A percentile compares a stretch with the other conserved stretches of the same genome.
phyloP scores from a whole-genome alignment of 2,113 vertebrate species.

The Drymodes brunneopygia region DNA sequence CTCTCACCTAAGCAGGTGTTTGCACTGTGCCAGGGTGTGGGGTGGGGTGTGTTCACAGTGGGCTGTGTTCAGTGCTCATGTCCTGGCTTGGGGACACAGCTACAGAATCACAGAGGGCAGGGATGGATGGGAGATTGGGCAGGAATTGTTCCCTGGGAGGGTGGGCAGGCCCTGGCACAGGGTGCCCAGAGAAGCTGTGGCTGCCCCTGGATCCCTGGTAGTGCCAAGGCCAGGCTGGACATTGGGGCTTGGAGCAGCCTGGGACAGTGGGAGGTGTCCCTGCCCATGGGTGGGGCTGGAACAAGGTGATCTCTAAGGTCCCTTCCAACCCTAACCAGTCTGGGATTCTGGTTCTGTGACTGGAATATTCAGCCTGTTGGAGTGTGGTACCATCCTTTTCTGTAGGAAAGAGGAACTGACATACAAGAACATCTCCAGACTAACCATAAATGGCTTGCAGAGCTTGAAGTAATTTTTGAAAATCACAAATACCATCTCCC shows the following conservation, averaged over 20 bases:
- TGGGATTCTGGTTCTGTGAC: background rate
- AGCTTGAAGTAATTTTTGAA: background rate
- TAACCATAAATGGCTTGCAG: background rate
- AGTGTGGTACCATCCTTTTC: background rate
- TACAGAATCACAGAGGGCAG: background rate
- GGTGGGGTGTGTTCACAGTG: background rate
- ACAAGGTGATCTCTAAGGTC: background rate
- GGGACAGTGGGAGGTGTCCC: background rate
- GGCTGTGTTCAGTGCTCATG: background rate
- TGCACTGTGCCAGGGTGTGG: background rate
- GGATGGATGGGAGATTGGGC: rapidly evolving
- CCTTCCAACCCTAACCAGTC: background rate
- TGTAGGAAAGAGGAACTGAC: background rate
- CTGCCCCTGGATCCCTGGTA: background rate
- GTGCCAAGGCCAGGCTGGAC: background rate
- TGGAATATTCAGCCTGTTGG: background rate
- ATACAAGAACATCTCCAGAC: background rate
- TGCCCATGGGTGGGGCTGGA: background rate
- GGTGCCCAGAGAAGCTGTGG: background rate
- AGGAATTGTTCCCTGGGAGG: background rate
- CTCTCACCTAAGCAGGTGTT: background rate
- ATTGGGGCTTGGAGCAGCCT: background rate
- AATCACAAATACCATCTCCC: background rate
- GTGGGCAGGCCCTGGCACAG: background rate
- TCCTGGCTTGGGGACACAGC: background rate